phyloP scores from a whole-genome alignment of 2,888 invertebrate genomes.

The Ophraella communa region DNA sequence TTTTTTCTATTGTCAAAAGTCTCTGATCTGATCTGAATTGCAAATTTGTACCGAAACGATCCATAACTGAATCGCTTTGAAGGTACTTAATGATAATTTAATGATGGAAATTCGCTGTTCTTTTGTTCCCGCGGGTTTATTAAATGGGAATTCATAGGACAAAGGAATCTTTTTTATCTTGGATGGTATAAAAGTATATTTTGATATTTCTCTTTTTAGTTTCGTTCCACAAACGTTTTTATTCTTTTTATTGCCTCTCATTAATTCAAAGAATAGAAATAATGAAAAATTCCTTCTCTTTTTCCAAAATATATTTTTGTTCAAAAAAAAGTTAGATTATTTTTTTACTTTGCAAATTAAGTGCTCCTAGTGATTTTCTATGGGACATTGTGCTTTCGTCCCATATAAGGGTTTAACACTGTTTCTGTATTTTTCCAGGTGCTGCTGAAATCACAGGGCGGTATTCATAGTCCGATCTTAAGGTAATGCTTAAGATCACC shows the following conservation, averaged over 20 bases:
- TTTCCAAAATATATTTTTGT: no score
- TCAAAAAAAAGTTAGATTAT: no score
- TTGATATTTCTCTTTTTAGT: slow-evolving; percentile 3
- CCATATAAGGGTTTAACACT: no score
- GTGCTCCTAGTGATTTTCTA: no score
- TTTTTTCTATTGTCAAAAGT: slow-evolving; percentile 21
- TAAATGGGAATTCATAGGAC: slow-evolving; percentile 14
- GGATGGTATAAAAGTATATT: neutral
- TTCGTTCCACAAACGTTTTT: neutral
- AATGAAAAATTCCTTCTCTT: neutral
- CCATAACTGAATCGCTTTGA: slow-evolving; percentile 16
- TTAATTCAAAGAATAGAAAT: neutral
- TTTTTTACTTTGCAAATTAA: no score
- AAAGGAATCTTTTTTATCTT: slow-evolving; percentile 16
- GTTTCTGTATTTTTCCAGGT: no score
- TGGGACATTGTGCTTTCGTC: no score
- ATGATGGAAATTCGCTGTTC: slow-evolving; percentile 23
- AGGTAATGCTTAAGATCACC: no score
- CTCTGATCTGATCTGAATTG: slow-evolving; percentile 22
- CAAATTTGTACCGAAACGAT: slow-evolving; percentile 16
- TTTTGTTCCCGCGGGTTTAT: slow-evolving; percentile 11
- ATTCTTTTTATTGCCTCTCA: neutral
- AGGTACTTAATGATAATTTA: slow-evolving; percentile 23
- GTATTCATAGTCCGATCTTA: no score
- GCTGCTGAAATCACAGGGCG: no score